Base-by-base conservation (phyloP, 2,113 vertebrate genomes). In the Morone chrysops region DNA sequence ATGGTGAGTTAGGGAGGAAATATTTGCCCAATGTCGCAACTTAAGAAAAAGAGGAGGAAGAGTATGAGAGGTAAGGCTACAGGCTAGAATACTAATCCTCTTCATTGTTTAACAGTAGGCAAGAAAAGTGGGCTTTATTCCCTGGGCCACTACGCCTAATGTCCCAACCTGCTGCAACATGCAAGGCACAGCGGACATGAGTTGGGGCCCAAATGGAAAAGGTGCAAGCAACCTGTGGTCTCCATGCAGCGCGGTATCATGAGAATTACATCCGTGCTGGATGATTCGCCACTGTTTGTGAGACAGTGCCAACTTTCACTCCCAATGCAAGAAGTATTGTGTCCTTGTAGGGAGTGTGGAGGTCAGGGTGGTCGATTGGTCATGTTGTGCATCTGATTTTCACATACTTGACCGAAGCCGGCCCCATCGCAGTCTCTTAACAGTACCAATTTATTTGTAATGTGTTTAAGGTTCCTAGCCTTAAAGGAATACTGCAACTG, bases 1-100 rank as follows among this genome's bases (percentile, higher is more conserved):
- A 78, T 70, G 74, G 75, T 38, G 53, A 86, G 84, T 67, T 81
- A 60, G 17, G 56, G 36, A 43, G 71, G 86, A 91, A 89, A 86
- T 87, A 82, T 92, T 89, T 90, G 79, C 70, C 45, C 50, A 56
- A 14, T 31, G 31, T 73, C 3, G 8, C 54, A 66, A 84, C 54
- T 85, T 80, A 75, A 75, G 80, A 80, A 67, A 62, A 69, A 60
- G 53, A 60, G 16, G 11, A 81, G 69, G 72, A 69, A 85, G 70
- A 59, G 62, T 38, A 20, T 0, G 12, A 68, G 57, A 65, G 41
- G 80, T 87, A 75, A 68, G 76, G 70, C 75, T 70, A 14, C 47
- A 12, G 59, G 71, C 66, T 72, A 2, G 83, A 89, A 90, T 87
- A 83, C 77, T 78, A 83, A 93, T 88, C 48, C 25, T 62, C 70